Base-by-base conservation (phyloP, 1,140 invertebrate species). In the Heliothis virescens region DNA sequence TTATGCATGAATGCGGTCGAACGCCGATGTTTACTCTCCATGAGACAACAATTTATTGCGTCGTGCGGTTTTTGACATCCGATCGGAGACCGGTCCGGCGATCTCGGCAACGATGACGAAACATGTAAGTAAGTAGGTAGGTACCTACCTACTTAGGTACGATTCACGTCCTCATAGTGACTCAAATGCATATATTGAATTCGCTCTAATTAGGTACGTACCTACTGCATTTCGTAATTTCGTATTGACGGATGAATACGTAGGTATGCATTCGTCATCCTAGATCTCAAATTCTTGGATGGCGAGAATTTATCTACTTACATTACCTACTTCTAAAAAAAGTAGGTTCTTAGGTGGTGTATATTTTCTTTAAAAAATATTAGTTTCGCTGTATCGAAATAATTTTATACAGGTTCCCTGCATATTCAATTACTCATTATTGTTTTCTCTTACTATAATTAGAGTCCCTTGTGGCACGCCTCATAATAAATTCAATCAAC, bases 21-120 rank as follows among this genome's bases (percentile, higher is more conserved):
- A 89, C 89, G 89, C 83, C 92, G 87, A 92, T 93, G 92, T 94
- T 94, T 94, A 92, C 92, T 93, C 92, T 92, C 89, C 90, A 90
- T 87, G 91, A 92, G 90, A 93, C 92, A 91, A 91, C 91, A 91
- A 94, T 93, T 94, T 94, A 93, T 94, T 92, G 90, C 91, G 86
- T 91, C 88, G 90, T 94, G 92, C 89, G 90, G 90, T 92, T 93
- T 94, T 89, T 92, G 92, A 94, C 90, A 93, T 92, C 91, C 89
- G 87, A 90, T 90, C 87, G 85, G 81, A 59, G 87, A 87, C 82
- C 85, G 83, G 85, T 83, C 83, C 79, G 67, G 79, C 76, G 67
- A 65, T 82, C 79, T 80, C 71, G 57, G 74, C 63, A 62, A 48
- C 48, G 78, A 78, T 88, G 87, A 89, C 83, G 86, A 88, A 90